A percentile compares a stretch with the other conserved stretches of the same genome.
Evolutionary conservation across 1,140 invertebrate species (phyloP).

Genomic region (Halictus rubicundus): DNA sequence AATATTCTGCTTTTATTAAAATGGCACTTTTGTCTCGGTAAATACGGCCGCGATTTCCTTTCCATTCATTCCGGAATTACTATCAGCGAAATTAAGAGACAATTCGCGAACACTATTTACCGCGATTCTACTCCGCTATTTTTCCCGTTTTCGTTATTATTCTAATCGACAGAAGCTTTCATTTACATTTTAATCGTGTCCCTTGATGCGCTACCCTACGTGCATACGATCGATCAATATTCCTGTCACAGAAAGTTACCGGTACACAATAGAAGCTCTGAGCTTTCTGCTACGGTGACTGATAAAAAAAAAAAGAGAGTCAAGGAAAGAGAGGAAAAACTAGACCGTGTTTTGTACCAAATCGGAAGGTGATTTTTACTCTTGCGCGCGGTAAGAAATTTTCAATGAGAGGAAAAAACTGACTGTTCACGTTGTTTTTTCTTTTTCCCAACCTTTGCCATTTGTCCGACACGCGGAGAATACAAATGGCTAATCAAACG

Average conservation of each 20-base stretch:
- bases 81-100: slow-evolving; percentile 1
- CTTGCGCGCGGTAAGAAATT: neutral
- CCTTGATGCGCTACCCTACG: slow-evolving; percentile 11
- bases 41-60: neutral
- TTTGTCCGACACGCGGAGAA: too few species aligned
- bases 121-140: neutral
- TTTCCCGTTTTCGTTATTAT: slow-evolving; percentile 15
- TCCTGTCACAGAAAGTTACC: slow-evolving; percentile 29
- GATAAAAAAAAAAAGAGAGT: slow-evolving; percentile 5
- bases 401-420: neutral
- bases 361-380: neutral
- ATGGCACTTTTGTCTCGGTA: neutral
- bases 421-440: neutral
- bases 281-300: neutral
- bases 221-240: slow-evolving; percentile 25
- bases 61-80: neutral
- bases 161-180: slow-evolving; percentile 29
- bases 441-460: too few species aligned
- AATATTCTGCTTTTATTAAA: neutral
- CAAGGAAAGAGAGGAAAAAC: neutral
- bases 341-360: neutral
- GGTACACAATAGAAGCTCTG: neutral
- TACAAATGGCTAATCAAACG: too few species aligned
- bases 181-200: slow-evolving; percentile 42
- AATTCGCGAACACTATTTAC: neutral